Evolutionary conservation across 2,797 vertebrate species (phyloP), one percentile per base, ranked within the genome.

Genomic region (Bradypodion ventrale): DNA sequence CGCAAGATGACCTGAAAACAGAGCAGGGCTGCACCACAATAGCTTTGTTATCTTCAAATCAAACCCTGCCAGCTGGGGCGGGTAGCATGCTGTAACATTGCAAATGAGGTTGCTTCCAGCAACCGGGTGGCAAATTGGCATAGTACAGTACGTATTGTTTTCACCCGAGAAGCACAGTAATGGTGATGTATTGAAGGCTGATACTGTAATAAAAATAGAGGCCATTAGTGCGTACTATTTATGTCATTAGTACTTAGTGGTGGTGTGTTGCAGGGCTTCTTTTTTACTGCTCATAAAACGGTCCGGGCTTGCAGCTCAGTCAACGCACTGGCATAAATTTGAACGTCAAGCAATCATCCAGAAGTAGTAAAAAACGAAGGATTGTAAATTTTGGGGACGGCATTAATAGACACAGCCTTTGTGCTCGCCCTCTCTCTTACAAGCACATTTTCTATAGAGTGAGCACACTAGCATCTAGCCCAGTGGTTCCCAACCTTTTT

Each of bases 261-360:
- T 93, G 97, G 96, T 96, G 94, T 97, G 95, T 96, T 95, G 95
- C 95, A 95, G 97, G 23, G 4, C 32, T 96, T 97, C 97, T 97
- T 96, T 97, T 97, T 97, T 97, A 96, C 62, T 95, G 96, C 97
- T 97, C 96, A 90, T 99, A 98, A 99, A 99, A 95, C 95, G 97
- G 97, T 97, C 97, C 94, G 90, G 93, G 94, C 93, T 93, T 93
- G 93, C 96, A 97, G 96, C 97, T 97, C 97, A 97, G 97, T 97
- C 97, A 97, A 94, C 94, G 93, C 80, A 56, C 88, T 92, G 93
- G 94, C 94, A 95, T 94, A 96, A 96, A 96, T 96, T 97, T 96
- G 96, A 97, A 97, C 94, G 94, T 96, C 94, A 93, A 94, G 95
- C 97, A 96, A 97, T 70, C 68, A 70, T 96, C 96, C 96, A 96